Conservation (phyloP, 2,113 vertebrate species). For the Salvelinus namaycush region DNA sequence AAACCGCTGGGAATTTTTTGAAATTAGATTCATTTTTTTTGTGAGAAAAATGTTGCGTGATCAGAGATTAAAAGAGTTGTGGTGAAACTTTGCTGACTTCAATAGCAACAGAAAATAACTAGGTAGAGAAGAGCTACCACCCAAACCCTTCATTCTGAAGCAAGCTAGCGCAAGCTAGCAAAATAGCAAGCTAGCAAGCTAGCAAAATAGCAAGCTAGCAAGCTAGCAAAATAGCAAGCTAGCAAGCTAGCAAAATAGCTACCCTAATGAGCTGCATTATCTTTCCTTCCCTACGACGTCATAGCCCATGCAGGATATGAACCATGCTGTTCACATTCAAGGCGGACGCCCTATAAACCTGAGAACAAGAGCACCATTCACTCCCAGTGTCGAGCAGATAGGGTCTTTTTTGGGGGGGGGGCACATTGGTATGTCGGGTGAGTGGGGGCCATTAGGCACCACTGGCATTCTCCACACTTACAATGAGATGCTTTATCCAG, state of each 20-base stretch:
- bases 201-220: too few species aligned
- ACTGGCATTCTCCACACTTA: constrained; percentile 63
- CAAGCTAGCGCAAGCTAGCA: too few species aligned
- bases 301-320: too few species aligned
- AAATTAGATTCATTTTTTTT: constrained; percentile 4
- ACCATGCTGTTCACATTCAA: constrained; percentile 61
- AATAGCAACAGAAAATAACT: too few species aligned
- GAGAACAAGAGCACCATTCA: constrained; percentile 74
- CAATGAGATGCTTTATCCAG: constrained; percentile 71
- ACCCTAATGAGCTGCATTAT: too few species aligned
- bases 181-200: too few species aligned
- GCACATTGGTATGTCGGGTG: constrained; percentile 60
- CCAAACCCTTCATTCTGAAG: too few species aligned
- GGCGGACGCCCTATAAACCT: constrained; percentile 51
- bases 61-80: constrained; percentile 48
- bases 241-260: too few species aligned
- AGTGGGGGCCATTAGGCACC: constrained; percentile 51
- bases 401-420: constrained; percentile 33
- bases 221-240: too few species aligned
- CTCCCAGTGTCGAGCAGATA: constrained; percentile 53
- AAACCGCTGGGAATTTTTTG: constrained; percentile 33
- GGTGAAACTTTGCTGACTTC: constrained; percentile 32
- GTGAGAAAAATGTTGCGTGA: constrained; percentile 48
- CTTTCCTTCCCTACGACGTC: too few species aligned
- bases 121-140: too few species aligned